Evolutionary conservation across 1,140 invertebrate genomes (phyloP), one percentile per base, ranked within the genome.

Genomic region (Paracyclopina nana): DNA sequence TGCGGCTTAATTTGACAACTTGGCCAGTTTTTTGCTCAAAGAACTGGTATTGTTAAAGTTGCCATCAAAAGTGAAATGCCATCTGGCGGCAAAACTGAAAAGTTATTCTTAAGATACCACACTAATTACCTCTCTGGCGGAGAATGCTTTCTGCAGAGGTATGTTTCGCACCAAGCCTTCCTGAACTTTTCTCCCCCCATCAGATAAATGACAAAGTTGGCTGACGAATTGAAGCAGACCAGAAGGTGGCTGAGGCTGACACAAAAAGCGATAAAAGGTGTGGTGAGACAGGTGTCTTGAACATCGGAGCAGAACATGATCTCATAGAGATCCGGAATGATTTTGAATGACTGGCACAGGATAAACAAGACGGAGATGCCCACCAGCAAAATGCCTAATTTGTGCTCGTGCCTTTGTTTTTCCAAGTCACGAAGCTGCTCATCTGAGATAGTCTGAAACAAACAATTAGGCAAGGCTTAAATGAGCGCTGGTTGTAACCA

Each of bases 131-230:
- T n/a, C n/a, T n/a, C n/a, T n/a, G n/a, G n/a, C n/a, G n/a, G n/a
- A n/a, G n/a, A n/a, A n/a, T n/a, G n/a, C n/a, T n/a, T n/a, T n/a
- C n/a, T n/a, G n/a, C n/a, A n/a, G 34, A 38, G 5, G 8, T 38
- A 38, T 3, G 34, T 38, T 5, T 38, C n/a, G 9, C 14, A 16
- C 34, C 34, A 38, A 16, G 20, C 20, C 34, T 38, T 38, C 5
- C 34, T n/a, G 34, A 38, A 38, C 34, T 38, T 38, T 9, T 38
- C 34, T 4, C 34, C 34, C n/a, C 34, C 34, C 34, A 38, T 16
- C 5, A 38, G 34, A 8, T 38, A 38, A n/a, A 38, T 20, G n/a
- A 38, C 20, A 20, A 38, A 38, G 34, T 38, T 38, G 4, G 20
- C 5, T 2, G 34, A 38, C 5, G 34, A 38, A 20, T 38, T 38